phyloP scores from a whole-genome alignment of 2,797 vertebrate genomes.

The Lates japonicus region DNA sequence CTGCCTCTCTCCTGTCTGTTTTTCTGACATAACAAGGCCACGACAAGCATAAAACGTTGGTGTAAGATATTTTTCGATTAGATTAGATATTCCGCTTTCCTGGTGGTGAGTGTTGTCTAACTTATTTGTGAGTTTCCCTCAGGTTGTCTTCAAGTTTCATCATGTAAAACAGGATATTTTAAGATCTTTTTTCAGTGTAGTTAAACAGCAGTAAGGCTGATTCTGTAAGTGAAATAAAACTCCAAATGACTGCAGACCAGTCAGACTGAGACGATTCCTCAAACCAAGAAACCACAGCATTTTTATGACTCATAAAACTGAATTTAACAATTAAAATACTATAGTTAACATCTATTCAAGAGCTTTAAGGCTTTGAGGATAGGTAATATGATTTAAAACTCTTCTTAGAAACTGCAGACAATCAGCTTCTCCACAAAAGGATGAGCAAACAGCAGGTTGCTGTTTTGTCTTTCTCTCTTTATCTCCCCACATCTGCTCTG shows the following conservation, averaged over 20 bases:
- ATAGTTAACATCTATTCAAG: constrained; percentile 17
- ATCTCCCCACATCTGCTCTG: constrained; percentile 29
- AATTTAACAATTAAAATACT: constrained; percentile 24
- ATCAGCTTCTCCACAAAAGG: background rate
- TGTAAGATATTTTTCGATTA: background rate
- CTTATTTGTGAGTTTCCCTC: constrained; percentile 33
- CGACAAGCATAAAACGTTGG: background rate
- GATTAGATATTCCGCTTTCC: constrained; percentile 9
- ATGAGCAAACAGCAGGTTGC: constrained; percentile 8
- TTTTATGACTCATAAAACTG: constrained; percentile 31
- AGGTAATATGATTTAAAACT: background rate
- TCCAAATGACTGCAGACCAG: constrained; percentile 24
- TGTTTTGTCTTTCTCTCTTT: constrained; percentile 36
- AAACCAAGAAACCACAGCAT: constrained; percentile 16
- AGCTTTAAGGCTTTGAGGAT: background rate
- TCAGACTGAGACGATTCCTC: constrained; percentile 6
- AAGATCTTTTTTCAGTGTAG: constrained; percentile 13
- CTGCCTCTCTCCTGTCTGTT: constrained; percentile 25
- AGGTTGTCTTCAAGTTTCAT: constrained; percentile 39
- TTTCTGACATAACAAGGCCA: constrained; percentile 18
- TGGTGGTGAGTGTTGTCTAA: background rate
- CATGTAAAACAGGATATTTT: constrained; percentile 34
- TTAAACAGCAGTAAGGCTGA: constrained; percentile 8
- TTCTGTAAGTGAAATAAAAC: constrained; percentile 37
- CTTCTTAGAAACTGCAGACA: constrained; percentile 5